Percentiles rank a stretch among this genome's conserved stretches.
phyloP scores from a whole-genome alignment of 2,797 vertebrate genomes.

The Peromyscus melanophrys region DNA sequence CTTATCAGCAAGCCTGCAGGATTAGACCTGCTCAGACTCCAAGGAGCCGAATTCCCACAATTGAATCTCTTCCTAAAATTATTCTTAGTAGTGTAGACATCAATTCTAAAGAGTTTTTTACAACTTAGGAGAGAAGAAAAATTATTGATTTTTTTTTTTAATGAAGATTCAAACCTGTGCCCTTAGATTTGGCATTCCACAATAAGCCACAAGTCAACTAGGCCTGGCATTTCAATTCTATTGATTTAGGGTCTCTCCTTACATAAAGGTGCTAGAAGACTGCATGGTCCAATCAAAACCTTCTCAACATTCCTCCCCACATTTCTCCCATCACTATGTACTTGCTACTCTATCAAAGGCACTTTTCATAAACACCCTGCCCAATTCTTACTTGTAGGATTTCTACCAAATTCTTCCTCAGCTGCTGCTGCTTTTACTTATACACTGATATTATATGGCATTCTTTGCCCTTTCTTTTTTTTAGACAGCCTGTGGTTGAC shows the following conservation, averaged over 20 bases:
- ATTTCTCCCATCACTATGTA: not conserved
- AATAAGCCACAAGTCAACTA: not conserved
- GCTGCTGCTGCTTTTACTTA: not conserved
- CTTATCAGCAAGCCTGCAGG: not conserved
- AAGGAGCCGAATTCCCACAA: not conserved
- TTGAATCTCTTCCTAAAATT: not conserved
- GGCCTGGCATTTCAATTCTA: not conserved
- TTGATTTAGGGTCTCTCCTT: not conserved
- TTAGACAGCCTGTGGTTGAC: not conserved
- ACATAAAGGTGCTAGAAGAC: not conserved
- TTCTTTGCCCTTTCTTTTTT: not conserved
- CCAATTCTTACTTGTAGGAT: constrained; percentile 6
- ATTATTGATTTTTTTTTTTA: not conserved
- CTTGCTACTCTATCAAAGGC: not conserved
- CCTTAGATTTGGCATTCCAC: not conserved
- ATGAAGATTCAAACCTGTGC: not conserved
- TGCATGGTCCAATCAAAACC: not conserved
- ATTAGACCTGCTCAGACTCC: not conserved
- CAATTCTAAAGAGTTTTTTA: constrained; percentile 37
- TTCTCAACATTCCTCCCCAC: not conserved
- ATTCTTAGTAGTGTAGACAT: not conserved
- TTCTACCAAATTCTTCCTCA: not conserved
- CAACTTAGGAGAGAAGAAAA: not conserved
- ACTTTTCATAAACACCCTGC: not conserved
- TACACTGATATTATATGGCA: not conserved